These are phyloP conservation scores for Rhopalosiphum nymphaeae DNA, from an alignment of 2,888 invertebrate species.

Conservation along the genomic window DNA sequence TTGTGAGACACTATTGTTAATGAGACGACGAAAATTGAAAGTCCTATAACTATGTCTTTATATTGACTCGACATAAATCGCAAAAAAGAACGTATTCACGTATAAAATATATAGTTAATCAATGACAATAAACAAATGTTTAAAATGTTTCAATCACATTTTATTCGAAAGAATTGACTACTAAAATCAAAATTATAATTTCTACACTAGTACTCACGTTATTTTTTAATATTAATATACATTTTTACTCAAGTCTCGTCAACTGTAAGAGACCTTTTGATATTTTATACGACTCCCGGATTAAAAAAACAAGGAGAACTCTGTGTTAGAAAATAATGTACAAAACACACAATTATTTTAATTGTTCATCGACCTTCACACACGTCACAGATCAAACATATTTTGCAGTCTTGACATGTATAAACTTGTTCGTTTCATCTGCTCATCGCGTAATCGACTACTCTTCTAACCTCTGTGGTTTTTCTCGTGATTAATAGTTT, in stretches of 20 bases:
- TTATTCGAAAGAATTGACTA: no score
- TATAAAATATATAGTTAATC: background rate
- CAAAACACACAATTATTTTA: background rate
- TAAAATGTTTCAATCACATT: no score
- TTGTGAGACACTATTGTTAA: background rate
- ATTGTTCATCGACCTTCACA: background rate
- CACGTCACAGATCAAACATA: background rate
- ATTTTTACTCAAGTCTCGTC: no score
- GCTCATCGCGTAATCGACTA: background rate
- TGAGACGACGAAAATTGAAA: background rate
- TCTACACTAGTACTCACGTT: no score
- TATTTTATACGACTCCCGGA: background rate
- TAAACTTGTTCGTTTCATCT: background rate
- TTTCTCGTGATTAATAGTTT: conserved; percentile 47
- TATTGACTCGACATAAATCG: background rate
- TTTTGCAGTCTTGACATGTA: background rate
- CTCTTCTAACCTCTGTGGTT: background rate
- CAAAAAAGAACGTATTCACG: background rate
- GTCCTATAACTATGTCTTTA: background rate
- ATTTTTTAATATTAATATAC: no score
- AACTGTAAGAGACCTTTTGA: background rate
- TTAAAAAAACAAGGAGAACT: background rate
- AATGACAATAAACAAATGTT: no score
- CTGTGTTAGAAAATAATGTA: background rate
- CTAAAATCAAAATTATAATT: no score